Conservation (phyloP, 2,113 vertebrate species). For the Hemicordylus capensis region DNA sequence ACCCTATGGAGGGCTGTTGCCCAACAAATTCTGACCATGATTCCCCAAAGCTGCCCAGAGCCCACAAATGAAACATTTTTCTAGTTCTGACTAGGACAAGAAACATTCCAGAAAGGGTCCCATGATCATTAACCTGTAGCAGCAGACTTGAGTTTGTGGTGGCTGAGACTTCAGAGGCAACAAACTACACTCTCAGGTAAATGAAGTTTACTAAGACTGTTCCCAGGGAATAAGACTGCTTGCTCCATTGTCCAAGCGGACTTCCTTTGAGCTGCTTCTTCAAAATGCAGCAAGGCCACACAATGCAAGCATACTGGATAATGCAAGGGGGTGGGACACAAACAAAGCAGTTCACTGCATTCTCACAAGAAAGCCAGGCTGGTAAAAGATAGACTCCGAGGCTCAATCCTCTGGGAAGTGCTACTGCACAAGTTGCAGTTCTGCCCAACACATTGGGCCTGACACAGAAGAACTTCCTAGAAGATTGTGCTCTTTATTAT, state of each 20-base stretch:
- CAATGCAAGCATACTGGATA: background rate
- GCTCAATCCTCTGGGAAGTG: background rate
- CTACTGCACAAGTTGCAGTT: no score
- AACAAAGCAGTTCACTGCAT: no score
- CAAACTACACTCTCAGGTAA: background rate
- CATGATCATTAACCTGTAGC: no score
- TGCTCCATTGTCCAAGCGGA: no score
- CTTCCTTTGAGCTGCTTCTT: background rate
- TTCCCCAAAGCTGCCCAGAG: background rate
- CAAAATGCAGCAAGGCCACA: background rate
- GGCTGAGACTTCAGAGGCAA: background rate
- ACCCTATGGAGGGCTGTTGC: background rate
- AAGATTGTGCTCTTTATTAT: background rate
- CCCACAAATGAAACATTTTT: no score
- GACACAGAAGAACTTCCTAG: no score
- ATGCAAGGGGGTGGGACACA: background rate
- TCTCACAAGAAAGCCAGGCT: no score
- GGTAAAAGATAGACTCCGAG: no score
- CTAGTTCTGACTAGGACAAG: no score
- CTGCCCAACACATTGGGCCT: background rate
- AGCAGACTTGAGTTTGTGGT: no score
- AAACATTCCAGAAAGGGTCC: no score
- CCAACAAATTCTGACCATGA: background rate
- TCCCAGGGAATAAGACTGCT: background rate
- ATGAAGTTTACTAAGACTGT: background rate